Conservation (phyloP, 2,797 vertebrate genomes). For the Lacerta agilis region DNA sequence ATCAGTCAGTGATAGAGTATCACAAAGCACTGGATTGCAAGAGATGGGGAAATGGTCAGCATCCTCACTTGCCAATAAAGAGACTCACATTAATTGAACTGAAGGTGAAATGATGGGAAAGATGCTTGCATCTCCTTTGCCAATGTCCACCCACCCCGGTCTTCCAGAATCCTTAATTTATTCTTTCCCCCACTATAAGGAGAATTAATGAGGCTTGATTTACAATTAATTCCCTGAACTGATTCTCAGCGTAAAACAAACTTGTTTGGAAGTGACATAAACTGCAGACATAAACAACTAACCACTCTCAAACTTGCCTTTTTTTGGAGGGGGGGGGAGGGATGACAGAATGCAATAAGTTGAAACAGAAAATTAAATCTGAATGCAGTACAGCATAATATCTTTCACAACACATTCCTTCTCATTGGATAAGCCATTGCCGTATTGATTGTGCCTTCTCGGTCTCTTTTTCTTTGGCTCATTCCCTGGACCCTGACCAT, state of each 20-base stretch:
- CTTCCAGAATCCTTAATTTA: background rate
- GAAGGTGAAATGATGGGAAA: background rate
- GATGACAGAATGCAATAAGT: background rate
- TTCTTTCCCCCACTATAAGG: background rate
- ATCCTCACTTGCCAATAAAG: background rate
- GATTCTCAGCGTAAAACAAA: background rate
- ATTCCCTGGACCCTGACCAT: background rate
- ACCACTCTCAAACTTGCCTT: background rate
- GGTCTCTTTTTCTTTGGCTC: background rate
- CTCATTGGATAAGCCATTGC: no score
- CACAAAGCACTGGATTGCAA: background rate
- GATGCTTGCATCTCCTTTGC: background rate
- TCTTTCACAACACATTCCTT: background rate
- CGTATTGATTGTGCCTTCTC: background rate
- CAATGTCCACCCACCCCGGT: background rate
- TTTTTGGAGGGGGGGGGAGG: no score
- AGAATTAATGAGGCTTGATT: background rate
- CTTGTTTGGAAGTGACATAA: background rate
- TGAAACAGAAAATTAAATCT: background rate
- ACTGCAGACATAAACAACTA: background rate
- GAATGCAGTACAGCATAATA: background rate
- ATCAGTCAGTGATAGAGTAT: background rate
- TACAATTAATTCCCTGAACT: conserved; percentile 12
- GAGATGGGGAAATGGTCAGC: background rate
- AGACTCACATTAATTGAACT: background rate